Conservation (phyloP, 1,140 invertebrate species). For the Leptinotarsa defecta region DNA sequence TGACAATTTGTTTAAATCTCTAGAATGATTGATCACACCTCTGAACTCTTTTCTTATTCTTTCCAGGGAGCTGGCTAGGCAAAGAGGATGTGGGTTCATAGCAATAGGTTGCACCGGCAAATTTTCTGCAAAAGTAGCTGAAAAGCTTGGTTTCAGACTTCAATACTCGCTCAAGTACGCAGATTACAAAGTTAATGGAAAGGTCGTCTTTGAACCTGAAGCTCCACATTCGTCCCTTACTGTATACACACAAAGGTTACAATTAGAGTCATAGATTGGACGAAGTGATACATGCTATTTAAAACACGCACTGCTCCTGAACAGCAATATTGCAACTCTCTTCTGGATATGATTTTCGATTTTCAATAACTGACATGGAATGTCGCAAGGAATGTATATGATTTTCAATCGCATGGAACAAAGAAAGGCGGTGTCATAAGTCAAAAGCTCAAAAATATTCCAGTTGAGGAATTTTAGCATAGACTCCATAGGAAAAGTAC, state of each 20-base stretch:
- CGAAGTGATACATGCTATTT: not conserved
- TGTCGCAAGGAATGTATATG: no score
- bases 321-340: no score
- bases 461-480: no score
- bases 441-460: no score
- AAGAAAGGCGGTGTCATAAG: no score
- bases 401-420: no score
- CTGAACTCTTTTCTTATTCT: not conserved
- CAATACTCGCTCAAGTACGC: constrained; percentile 9
- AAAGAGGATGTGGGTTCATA: constrained; percentile 11
- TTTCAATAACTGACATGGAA: not conserved
- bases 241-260: not conserved
- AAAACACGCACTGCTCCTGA: no score
- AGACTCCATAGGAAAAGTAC: no score
- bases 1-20: no score
- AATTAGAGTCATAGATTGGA: not conserved
- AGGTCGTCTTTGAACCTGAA: constrained; percentile 12
- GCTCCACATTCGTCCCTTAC: not conserved
- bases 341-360: not conserved
- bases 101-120: not conserved
- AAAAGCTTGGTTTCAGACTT: not conserved
- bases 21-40: no score
- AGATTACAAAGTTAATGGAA: constrained; percentile 10
- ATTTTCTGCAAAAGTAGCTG: constrained; percentile 8
- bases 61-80: not conserved